These are phyloP conservation scores for Eupithecia dodoneata DNA, from an alignment of 2,888 invertebrate genomes.

Conservation along the genomic window DNA sequence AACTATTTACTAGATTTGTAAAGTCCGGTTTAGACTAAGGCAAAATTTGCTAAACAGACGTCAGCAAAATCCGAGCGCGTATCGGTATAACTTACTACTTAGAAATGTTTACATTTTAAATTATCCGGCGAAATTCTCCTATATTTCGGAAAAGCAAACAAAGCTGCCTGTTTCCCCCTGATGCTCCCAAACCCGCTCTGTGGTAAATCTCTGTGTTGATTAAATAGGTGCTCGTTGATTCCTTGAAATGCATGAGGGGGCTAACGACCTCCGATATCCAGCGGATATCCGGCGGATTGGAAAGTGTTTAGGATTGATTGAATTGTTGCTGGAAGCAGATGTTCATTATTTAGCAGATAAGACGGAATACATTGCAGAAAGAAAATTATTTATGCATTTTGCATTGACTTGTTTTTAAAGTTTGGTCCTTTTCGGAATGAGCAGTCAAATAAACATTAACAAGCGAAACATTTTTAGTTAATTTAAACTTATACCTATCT, in stretches of 20 bases:
- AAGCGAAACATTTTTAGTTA: too few species aligned
- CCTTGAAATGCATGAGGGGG: slow-evolving; percentile 56
- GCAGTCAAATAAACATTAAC: not conserved
- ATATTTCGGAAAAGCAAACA: slow-evolving; percentile 8
- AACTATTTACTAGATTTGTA: too few species aligned
- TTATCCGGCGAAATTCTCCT: not conserved
- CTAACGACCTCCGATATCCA: slow-evolving; percentile 41
- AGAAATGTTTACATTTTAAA: not conserved
- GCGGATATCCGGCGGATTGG: slow-evolving; percentile 34
- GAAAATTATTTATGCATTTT: not conserved
- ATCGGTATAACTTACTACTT: not conserved
- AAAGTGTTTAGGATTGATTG: slow-evolving; percentile 37
- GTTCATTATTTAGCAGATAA: slow-evolving; percentile 2
- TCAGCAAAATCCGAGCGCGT: not conserved
- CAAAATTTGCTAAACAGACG: too few species aligned
- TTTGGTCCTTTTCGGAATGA: not conserved
- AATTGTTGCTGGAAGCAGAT: slow-evolving; percentile 31
- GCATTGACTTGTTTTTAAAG: not conserved
- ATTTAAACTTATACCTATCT: too few species aligned
- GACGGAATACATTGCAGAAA: not conserved
- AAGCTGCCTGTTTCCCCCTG: slow-evolving; percentile 30
- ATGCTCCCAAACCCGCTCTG: slow-evolving; percentile 31
- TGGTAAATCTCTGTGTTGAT: slow-evolving; percentile 67
- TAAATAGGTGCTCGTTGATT: slow-evolving; percentile 62
- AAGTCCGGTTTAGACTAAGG: too few species aligned